Base-by-base conservation (phyloP, 1,140 invertebrate species). In the Ganaspis sp. region DNA sequence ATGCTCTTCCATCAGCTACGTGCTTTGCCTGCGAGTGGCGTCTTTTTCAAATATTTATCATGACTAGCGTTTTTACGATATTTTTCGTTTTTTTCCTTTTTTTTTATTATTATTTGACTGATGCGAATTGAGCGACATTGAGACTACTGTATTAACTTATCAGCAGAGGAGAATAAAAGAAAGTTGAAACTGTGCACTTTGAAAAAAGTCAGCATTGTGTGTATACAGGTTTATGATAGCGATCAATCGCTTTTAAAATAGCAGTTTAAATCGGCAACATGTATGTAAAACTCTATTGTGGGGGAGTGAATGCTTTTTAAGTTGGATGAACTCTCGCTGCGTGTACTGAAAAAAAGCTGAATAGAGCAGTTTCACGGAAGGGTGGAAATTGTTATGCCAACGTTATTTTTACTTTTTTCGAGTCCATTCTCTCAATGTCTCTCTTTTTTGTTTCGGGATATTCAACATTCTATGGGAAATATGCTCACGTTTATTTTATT, bases 341-440 rank as follows among this genome's bases (percentile, higher is more conserved):
- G 29, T 15, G 8, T 64, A 21, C 23, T 26, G 9, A 21, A 23
- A 53, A 58, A 34, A 29, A 15, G 1, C 58, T 64, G 58, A 64
- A 64, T 64, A n/a, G 58, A 29, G 29, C 58, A 64, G 58, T 64
- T 64, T 64, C 58, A n/a, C 58, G 23, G 58, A 64, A 64, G 58
- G 58, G 58, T 64, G 58, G 23, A 64, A 34, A 64, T 64, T 64
- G 58, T 64, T 64, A 64, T 64, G 58, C 58, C 58, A 34, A 64
- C 58, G 58, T 64, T 64, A 64, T 64, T 64, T n/a, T 29, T 29
- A 8, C 21, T 34, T 29, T 34, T 64, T 64, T 64, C 12, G 5
- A n/a, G 19, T 2, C 23, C 21, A 29, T 64, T 64, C 58, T 64
- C 15, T 29, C 11, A 29, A 64, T 64, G 54, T 9, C 12, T 64